Evolutionary conservation across 1,140 invertebrate genomes (phyloP).

Genomic region (Apis laboriosa): DNA sequence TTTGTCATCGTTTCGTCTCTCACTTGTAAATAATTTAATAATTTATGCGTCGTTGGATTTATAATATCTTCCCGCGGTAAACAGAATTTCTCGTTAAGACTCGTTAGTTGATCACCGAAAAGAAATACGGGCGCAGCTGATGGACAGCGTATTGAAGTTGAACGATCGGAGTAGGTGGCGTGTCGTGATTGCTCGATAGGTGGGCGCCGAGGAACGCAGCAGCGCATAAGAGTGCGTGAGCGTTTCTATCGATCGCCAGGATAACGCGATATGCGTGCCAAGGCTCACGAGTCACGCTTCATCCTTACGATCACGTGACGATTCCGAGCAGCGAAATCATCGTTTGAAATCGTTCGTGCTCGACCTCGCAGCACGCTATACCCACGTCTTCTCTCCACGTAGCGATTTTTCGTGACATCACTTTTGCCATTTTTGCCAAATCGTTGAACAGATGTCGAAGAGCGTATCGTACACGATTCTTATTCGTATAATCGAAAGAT

Average conservation of each 20-base stretch:
- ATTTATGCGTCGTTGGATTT: neutral
- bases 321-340: constrained; percentile 10
- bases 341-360: constrained; percentile 25
- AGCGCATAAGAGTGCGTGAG: constrained; percentile 38
- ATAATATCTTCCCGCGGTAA: neutral
- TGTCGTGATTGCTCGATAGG: constrained; percentile 48
- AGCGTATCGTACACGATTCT: too few relatives aligned
- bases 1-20: too few relatives aligned
- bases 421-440: too few relatives aligned
- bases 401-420: too few relatives aligned
- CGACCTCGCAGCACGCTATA: neutral
- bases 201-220: constrained; percentile 43
- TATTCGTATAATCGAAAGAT: neutral
- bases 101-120: neutral
- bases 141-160: constrained; percentile 41
- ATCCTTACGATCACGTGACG: constrained; percentile 52
- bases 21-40: constrained; percentile 10
- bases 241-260: constrained; percentile 47
- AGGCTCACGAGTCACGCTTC: constrained; percentile 63
- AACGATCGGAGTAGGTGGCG: constrained; percentile 56
- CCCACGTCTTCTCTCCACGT: too few relatives aligned
- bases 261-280: constrained; percentile 59
- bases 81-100: neutral
- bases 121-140: constrained; percentile 46
- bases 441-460: too few relatives aligned